Base-by-base conservation (phyloP, 2,113 vertebrate species). In the Marcusenius ussheri region DNA sequence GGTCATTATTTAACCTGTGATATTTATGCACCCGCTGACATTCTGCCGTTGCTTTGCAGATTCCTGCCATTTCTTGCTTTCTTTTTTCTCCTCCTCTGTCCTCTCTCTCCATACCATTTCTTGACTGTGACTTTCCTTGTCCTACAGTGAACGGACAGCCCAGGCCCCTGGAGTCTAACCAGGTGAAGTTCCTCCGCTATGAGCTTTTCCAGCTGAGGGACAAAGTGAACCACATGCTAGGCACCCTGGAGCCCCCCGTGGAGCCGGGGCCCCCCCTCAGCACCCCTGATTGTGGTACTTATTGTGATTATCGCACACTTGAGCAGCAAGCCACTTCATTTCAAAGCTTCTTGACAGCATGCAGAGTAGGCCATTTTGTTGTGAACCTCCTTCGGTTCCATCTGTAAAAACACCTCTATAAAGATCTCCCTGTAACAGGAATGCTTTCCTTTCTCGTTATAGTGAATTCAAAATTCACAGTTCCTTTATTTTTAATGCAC, bases 151-250 rank as follows among this genome's bases (percentile, higher is more conserved):
- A 99, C 92, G 98, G 98, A 90, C 98, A 99, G 13, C 98, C 98
- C 66, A 96, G 98, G 92, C 98, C 98, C 51, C 95, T 99, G 95
- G 98, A 99, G 95, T 99, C 98, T 46, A 99, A 97, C 95, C 98
- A 99, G 93, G 98, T 99, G 93, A 99, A 99, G 93, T 97, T 99
- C 90, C 96, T 99, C 90, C 98, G 98, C 90, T 96, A 97, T 93
- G 98, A 99, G 95, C 96, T 99, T 92, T 98, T 99, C 94, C 98
- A 99, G 94, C 97, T 99, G 94, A 96, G 98, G 92, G 99, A 99
- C 94, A 99, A 99, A 97, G 98, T 99, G 90, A 99, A 99, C 95
- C 97, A 96, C 88, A 96, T 99, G 88, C 94, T 99, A 94, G 98
- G 99, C 92, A 97, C 96, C 93, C 95, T 99, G 95, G 98, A 99